A percentile compares a stretch with the other conserved stretches of the same genome.
phyloP scores from a whole-genome alignment of 1,140 invertebrate species.

The Trichomalopsis sarcophagae region DNA sequence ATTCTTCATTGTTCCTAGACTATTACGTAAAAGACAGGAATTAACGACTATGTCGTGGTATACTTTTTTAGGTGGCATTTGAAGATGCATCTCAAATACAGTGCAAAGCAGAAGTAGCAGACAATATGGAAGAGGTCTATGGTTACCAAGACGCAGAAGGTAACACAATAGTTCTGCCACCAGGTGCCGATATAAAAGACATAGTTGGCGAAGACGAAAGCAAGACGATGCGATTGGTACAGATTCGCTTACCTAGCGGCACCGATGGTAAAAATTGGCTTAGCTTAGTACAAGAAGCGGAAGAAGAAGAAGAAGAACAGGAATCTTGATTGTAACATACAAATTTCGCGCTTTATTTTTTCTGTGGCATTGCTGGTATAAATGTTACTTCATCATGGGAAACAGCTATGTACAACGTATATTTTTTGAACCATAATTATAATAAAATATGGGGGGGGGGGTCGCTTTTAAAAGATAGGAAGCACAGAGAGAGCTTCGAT shows the following conservation, averaged over 20 bases:
- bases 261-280: slow-evolving; percentile 68
- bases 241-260: slow-evolving; percentile 69
- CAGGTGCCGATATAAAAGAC: slow-evolving; percentile 65
- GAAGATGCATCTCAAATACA: slow-evolving; percentile 25
- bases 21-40: not conserved
- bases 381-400: not conserved
- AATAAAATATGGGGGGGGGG: not conserved
- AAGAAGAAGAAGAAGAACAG: not conserved
- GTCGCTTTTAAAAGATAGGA: not conserved
- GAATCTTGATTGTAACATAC: slow-evolving; percentile 58
- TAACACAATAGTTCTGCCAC: slow-evolving; percentile 68
- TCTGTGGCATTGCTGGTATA: not conserved
- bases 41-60: not conserved
- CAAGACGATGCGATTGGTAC: slow-evolving; percentile 67
- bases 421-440: not conserved
- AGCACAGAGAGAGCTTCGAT: not conserved
- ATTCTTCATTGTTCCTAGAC: slow-evolving; percentile 13
- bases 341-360: slow-evolving; percentile 18
- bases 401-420: not conserved
- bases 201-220: slow-evolving; percentile 62
- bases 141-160: slow-evolving; percentile 68
- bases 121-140: slow-evolving; percentile 67
- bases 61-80: slow-evolving; percentile 25
- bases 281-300: slow-evolving; percentile 66
- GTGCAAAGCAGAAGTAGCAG: slow-evolving; percentile 59